These are phyloP conservation scores for Berghia stephanieae DNA, from an alignment of 1,140 invertebrate genomes.

Conservation along the genomic window DNA sequence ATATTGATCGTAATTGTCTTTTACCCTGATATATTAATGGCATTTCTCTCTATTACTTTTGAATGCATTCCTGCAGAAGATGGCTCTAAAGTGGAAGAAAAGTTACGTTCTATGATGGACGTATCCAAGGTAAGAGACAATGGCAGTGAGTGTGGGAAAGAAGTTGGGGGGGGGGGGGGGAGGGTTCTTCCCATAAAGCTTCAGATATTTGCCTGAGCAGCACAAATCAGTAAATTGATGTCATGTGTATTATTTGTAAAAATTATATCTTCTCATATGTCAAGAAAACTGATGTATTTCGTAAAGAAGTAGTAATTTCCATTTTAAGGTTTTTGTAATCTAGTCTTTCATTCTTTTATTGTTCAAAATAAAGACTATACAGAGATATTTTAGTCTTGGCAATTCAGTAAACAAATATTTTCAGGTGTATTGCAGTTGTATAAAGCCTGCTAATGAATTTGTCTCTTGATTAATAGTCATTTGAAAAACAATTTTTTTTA, in stretches of 20 bases:
- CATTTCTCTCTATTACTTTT: too few species aligned
- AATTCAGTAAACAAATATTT: neutral
- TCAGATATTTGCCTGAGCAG: neutral
- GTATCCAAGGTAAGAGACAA: constrained; percentile 50
- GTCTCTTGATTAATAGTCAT: neutral
- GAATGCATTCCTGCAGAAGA: too few species aligned
- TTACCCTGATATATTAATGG: neutral
- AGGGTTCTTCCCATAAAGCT: neutral
- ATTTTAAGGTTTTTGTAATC: too few species aligned
- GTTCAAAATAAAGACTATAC: too few species aligned
- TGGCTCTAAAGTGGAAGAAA: constrained; percentile 49
- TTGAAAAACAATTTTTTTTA: neutral
- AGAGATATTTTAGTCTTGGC: too few species aligned
- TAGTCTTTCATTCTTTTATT: too few species aligned
- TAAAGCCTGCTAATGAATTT: neutral
- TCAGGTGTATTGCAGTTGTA: neutral
- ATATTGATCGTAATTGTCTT: neutral
- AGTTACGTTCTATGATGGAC: constrained; percentile 60
- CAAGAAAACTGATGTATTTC: neutral
- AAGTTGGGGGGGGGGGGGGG: too few species aligned
- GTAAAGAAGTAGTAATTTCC: too few species aligned
- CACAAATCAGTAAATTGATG: too few species aligned
- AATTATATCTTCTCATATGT: neutral
- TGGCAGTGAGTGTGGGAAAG: neutral
- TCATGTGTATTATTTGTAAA: neutral